Percentiles rank a stretch among this genome's conserved stretches.
phyloP scores from a whole-genome alignment of 2,797 vertebrate genomes.

The Melanogrammus aeglefinus region DNA sequence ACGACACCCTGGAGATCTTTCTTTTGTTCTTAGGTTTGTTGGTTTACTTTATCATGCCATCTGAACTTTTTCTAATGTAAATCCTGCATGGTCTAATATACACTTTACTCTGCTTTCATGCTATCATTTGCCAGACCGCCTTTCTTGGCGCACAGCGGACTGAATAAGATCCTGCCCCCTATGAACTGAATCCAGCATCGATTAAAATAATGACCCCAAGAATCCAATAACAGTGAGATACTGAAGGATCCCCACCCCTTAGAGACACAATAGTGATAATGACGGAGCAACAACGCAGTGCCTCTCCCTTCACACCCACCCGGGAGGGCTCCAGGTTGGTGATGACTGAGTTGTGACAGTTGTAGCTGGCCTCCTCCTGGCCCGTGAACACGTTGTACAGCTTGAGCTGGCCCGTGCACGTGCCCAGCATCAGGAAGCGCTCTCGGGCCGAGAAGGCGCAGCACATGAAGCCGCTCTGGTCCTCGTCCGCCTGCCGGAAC shows the following conservation, averaged over 20 bases:
- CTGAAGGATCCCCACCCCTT: not conserved
- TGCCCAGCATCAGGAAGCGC: constrained; percentile 96
- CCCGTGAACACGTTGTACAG: constrained; percentile 98
- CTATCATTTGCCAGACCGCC: not conserved
- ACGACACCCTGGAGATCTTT: too few species aligned
- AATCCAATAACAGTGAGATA: too few species aligned
- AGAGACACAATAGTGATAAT: not conserved
- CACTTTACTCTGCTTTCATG: not conserved
- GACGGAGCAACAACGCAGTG: not conserved
- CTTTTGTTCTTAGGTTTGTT: too few species aligned
- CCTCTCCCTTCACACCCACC: constrained; percentile 66
- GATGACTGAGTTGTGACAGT: constrained; percentile 96
- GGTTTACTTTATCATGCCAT: too few species aligned
- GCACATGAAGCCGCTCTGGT: constrained; percentile 97
- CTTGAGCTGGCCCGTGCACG: constrained; percentile 94
- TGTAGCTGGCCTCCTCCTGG: constrained; percentile 97
- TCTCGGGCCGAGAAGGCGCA: constrained; percentile 97
- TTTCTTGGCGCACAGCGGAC: too few species aligned
- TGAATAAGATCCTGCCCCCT: too few species aligned
- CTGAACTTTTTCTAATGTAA: too few species aligned
- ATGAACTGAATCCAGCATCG: too few species aligned
- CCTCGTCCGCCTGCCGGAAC: constrained; percentile 96
- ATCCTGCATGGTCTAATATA: not conserved
- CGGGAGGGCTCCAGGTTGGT: constrained; percentile 97
- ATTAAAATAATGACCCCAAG: too few species aligned